Conservation (phyloP, 2,797 vertebrate genomes). For the Chaenodraco wilsoni region DNA sequence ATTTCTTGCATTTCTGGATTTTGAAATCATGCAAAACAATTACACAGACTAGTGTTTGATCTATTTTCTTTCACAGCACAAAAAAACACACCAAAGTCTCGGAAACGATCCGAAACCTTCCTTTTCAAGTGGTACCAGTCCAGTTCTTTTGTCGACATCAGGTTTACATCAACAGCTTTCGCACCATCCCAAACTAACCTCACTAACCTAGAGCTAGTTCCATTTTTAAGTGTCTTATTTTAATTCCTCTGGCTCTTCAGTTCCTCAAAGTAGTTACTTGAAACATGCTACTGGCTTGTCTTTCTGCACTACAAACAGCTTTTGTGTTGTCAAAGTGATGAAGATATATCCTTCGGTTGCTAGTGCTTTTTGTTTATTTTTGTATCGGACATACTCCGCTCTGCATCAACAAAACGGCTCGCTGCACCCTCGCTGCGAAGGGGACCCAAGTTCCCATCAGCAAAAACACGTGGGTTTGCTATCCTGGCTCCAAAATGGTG, state of each 20-base stretch:
- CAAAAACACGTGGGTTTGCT: too few relatives aligned
- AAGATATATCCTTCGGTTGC: background rate
- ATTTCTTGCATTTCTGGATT: too few relatives aligned
- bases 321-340: too few relatives aligned
- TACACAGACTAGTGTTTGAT: background rate
- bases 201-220: background rate
- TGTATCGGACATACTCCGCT: too few relatives aligned
- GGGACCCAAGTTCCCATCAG: too few relatives aligned
- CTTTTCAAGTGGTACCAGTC: background rate
- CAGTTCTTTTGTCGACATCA: background rate
- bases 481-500: too few relatives aligned
- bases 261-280: background rate
- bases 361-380: background rate
- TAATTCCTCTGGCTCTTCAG: background rate
- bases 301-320: too few relatives aligned
- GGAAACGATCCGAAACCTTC: background rate
- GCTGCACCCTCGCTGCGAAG: too few relatives aligned
- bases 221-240: background rate
- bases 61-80: background rate
- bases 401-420: too few relatives aligned
- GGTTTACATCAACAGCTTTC: background rate
- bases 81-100: background rate
- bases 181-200: too few relatives aligned
- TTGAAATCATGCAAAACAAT: too few relatives aligned
- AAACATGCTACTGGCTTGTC: too few relatives aligned